These are phyloP conservation scores for Balearica regulorum DNA, from an alignment of 2,797 vertebrate genomes.

Conservation along the genomic window DNA sequence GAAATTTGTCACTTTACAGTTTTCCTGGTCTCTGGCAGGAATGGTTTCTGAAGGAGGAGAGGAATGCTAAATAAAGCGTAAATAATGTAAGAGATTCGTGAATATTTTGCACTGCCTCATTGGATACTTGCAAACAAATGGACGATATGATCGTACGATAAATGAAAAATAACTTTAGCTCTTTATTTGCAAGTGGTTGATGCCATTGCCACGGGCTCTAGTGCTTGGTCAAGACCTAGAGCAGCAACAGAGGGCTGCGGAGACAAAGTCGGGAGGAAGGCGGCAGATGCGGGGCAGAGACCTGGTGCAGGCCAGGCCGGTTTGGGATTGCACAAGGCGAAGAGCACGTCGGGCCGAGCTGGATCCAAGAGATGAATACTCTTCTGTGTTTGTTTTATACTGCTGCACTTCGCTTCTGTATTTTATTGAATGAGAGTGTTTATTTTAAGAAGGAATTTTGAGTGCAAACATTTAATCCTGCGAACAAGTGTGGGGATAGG, in stretches of 20 bases:
- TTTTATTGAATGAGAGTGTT: rapidly evolving
- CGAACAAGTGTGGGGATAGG: not conserved
- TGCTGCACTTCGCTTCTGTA: rapidly evolving
- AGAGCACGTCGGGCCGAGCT: rapidly evolving
- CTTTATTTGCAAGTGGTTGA: rapidly evolving
- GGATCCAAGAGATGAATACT: rapidly evolving
- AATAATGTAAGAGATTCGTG: not conserved
- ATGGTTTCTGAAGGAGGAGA: not conserved
- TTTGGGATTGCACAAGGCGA: rapidly evolving
- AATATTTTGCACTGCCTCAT: not conserved
- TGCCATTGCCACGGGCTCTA: not conserved
- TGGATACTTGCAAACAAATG: not conserved
- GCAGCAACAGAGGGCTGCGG: not conserved
- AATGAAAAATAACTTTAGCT: not conserved
- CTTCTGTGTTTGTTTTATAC: not conserved
- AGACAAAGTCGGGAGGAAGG: rapidly evolving
- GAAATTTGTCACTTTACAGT: not conserved
- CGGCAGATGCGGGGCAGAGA: not conserved
- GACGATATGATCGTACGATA: rapidly evolving
- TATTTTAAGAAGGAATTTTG: not conserved
- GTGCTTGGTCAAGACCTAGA: not conserved
- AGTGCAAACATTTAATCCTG: not conserved
- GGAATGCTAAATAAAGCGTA: not conserved
- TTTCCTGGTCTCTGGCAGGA: not conserved
- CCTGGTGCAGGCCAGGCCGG: not conserved